These are phyloP conservation scores for Melangyna quadrimaculata DNA, from an alignment of 2,888 invertebrate genomes.

Conservation along the genomic window DNA sequence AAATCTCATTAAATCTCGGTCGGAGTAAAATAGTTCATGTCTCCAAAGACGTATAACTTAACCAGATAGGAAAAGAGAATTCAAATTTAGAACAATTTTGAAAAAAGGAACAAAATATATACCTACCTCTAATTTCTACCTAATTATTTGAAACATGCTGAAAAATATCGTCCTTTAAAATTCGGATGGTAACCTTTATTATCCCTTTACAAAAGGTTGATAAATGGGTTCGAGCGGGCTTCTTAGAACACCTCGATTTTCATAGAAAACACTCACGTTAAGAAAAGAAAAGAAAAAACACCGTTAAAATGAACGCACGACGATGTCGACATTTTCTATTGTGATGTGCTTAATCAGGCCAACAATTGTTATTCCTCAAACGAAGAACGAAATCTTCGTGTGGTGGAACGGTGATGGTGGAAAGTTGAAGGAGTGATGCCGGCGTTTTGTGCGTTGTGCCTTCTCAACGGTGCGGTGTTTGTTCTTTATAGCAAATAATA, in stretches of 20 bases:
- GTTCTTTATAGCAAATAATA: conserved; percentile 12
- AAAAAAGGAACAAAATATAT: too few relatives aligned
- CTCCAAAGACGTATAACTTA: too few relatives aligned
- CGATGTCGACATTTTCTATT: conserved; percentile 15
- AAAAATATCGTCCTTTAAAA: background rate
- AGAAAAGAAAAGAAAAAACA: background rate
- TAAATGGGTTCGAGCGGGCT: background rate
- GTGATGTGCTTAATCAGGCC: conserved; percentile 41
- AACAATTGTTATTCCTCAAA: conserved; percentile 15
- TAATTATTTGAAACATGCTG: too few relatives aligned
- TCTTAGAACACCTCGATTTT: background rate
- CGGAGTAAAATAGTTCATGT: too few relatives aligned
- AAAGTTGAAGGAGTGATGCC: conserved; percentile 25
- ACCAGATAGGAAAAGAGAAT: too few relatives aligned
- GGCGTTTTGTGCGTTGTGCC: conserved; percentile 43
- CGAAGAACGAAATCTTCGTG: background rate
- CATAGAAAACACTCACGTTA: background rate
- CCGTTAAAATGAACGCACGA: conserved; percentile 30
- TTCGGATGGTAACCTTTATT: background rate
- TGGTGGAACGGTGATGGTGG: background rate
- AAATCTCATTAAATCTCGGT: too few relatives aligned
- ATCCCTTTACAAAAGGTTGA: background rate
- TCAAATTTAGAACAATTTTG: too few relatives aligned
- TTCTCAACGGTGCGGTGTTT: conserved; percentile 38
- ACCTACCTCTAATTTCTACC: too few relatives aligned